These are phyloP conservation scores for Nomia melanderi DNA, from an alignment of 1,140 invertebrate species.

Conservation along the genomic window DNA sequence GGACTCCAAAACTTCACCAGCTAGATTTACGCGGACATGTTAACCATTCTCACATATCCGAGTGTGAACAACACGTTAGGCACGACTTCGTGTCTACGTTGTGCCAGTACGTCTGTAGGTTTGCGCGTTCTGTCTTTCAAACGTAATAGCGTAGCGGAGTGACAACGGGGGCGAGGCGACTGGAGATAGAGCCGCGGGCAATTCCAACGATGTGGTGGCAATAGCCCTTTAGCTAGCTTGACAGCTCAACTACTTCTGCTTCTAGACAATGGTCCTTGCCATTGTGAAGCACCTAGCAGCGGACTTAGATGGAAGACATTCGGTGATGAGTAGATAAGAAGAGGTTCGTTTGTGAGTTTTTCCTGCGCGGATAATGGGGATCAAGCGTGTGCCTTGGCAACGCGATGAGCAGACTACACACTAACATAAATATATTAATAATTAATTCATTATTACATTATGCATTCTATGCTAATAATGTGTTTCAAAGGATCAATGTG, in stretches of 20 bases:
- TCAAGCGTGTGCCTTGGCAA: too few relatives aligned
- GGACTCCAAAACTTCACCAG: background rate
- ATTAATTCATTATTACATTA: too few relatives aligned
- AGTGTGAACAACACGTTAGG: background rate
- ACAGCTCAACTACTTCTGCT: background rate
- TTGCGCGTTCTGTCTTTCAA: background rate
- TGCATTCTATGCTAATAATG: too few relatives aligned
- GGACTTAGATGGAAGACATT: background rate
- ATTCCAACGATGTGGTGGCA: slow-evolving; percentile 1
- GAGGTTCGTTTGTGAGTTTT: slow-evolving; percentile 1
- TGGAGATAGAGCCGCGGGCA: background rate
- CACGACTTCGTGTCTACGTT: background rate
- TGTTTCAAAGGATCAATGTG: too few relatives aligned
- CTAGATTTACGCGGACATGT: background rate
- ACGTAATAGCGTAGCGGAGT: background rate
- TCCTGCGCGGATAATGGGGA: background rate
- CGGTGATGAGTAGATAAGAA: background rate
- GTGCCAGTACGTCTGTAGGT: background rate
- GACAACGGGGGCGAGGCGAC: background rate
- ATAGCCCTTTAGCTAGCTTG: background rate
- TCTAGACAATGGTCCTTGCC: background rate
- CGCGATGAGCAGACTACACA: too few relatives aligned
- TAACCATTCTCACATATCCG: background rate
- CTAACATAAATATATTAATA: too few relatives aligned
- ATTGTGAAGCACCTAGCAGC: background rate